Evolutionary conservation across 2,888 invertebrate species (phyloP), one percentile per base, ranked within the genome.

Genomic region (Trissonchulus sp.): DNA sequence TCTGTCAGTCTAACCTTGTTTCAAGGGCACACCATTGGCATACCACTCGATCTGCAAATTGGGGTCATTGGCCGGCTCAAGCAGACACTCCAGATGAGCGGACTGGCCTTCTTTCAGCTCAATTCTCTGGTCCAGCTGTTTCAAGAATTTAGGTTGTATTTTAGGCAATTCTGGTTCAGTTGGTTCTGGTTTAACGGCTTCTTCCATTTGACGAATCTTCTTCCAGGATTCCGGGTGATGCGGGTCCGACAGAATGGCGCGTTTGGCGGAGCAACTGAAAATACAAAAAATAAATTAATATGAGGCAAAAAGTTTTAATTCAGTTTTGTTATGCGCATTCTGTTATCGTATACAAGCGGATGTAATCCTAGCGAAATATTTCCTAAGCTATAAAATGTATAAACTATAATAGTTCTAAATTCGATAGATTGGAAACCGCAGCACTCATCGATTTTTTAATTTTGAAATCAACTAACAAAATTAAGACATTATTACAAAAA

Each of bases 31-130:
- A 37, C 92, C 94, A 85, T 99, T 94, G 84, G 93, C 94, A 89
- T 93, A 94, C 94, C 94, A 96, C 87, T 95, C 94, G 74, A 95
- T 92, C 35, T 91, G 90, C 93, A 95, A 75, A 48, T n/a, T 83
- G 1, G 85, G 84, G 78, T 86, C 98, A 82, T 97, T 95, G 30
- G 95, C 93, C 0, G 98, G 98, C 0, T 93, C 93, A 48, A 98
- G 87, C 2, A 95, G 94, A 0, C 94, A 94, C 87, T 96, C 96
- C 80, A 97, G 84, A 78, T 85, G 84, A 28, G 84, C 83, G 1
- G 83, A 79, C 76, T 86, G 83, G 76, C 83, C 83, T 79, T 86
- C 86, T 72, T 60, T 15, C 34, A 74, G 38, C 1, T 74, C 91
- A 83, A 94, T 93, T 79, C 93, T 89, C 83, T 91, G 94, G 75